Percentiles rank a stretch among this genome's conserved stretches.
These are phyloP conservation scores for Oreochromis aureus DNA, from an alignment of 2,113 vertebrate species.

Conservation along the genomic window DNA sequence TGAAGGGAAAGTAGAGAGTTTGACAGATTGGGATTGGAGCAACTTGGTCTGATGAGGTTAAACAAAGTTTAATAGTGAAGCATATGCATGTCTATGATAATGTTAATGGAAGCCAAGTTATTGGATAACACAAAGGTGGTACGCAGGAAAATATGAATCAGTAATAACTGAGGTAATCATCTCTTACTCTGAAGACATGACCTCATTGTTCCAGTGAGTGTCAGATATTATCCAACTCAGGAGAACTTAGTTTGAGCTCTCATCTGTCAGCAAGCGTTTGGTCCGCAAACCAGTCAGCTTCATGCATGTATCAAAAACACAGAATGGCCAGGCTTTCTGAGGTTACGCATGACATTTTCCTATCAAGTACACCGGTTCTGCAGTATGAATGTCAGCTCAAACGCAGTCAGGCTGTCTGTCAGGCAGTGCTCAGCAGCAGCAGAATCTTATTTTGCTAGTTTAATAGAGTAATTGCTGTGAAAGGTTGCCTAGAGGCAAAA, in stretches of 20 bases:
- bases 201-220: background rate
- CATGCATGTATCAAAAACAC: background rate
- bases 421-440: background rate
- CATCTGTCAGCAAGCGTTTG: background rate
- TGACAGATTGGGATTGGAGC: background rate
- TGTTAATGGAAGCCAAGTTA: background rate
- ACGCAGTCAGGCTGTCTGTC: background rate
- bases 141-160: background rate
- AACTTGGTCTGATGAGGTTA: background rate
- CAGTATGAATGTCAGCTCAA: background rate
- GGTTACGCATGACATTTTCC: background rate
- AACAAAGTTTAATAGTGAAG: background rate
- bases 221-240: background rate
- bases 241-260: background rate
- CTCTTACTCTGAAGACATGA: background rate
- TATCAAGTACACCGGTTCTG: background rate
- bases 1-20: background rate
- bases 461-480: background rate
- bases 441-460: background rate
- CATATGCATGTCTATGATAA: background rate
- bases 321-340: background rate
- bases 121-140: background rate
- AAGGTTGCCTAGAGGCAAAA: background rate
- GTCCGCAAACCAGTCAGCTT: background rate
- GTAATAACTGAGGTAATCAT: background rate